A percentile compares a stretch with the other conserved stretches of the same genome.
These are phyloP conservation scores for Liolophura sinensis DNA, from an alignment of 1,140 invertebrate genomes.

Conservation along the genomic window DNA sequence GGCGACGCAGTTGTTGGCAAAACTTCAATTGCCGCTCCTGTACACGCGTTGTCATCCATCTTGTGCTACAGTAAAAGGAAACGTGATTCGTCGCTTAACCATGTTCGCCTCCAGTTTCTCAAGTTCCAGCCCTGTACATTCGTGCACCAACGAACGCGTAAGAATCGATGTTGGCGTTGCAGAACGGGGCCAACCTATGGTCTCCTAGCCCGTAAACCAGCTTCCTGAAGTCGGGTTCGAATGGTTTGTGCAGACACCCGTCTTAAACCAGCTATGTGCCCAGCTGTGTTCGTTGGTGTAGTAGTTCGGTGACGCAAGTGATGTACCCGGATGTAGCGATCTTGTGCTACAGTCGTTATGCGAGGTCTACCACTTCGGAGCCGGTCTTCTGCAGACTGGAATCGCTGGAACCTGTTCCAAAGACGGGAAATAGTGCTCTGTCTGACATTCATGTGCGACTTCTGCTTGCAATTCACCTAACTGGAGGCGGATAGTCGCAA, in stretches of 20 bases:
- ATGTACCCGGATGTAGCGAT: neutral
- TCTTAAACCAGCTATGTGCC: slow-evolving; percentile 1
- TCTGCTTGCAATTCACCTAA: too few species aligned
- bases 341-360: slow-evolving; percentile 5
- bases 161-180: slow-evolving; percentile 5
- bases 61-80: neutral
- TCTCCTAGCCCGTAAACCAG: slow-evolving; percentile 6
- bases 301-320: too few species aligned
- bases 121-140: slow-evolving; percentile 4
- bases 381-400: too few species aligned
- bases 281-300: slow-evolving; percentile 1
- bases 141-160: slow-evolving; percentile 1
- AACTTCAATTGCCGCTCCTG: slow-evolving; percentile 14
- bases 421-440: neutral
- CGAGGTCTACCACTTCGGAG: slow-evolving; percentile 5
- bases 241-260: slow-evolving; percentile 8
- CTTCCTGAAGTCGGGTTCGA: slow-evolving; percentile 4
- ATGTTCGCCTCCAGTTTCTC: slow-evolving; percentile 1
- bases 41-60: slow-evolving; percentile 17
- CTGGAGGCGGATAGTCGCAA: neutral
- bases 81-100: too few species aligned
- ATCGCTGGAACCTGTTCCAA: too few species aligned
- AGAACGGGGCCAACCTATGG: slow-evolving; percentile 1
- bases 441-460: slow-evolving; percentile 4
- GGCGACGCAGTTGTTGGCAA: slow-evolving; percentile 10